Conservation (phyloP, 2,888 invertebrate species). For the Drosophila borealis region DNA sequence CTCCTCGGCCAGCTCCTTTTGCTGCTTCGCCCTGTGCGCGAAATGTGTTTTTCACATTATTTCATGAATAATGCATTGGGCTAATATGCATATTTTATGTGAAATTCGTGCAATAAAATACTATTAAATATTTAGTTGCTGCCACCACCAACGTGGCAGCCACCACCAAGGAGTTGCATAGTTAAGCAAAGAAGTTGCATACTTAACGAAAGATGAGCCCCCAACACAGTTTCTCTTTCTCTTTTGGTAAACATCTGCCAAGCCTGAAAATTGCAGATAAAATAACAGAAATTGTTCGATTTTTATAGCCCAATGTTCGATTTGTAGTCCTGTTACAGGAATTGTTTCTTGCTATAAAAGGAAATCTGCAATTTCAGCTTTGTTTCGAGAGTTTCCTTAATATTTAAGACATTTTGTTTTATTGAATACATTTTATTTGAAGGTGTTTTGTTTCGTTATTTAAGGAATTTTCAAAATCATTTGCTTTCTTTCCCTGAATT, state of each 20-base stretch:
- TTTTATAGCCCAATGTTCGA: too few relatives aligned
- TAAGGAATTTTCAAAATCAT: too few relatives aligned
- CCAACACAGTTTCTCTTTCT: background rate
- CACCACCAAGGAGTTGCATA: slow-evolving; percentile 58
- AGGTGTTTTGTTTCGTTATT: too few relatives aligned
- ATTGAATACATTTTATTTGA: too few relatives aligned
- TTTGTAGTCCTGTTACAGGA: too few relatives aligned
- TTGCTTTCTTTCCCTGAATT: too few relatives aligned
- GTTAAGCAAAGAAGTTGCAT: slow-evolving; percentile 39
- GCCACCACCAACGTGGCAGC: slow-evolving; percentile 41
- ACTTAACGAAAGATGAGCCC: slow-evolving; percentile 33
- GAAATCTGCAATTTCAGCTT: too few relatives aligned
- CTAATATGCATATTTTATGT: slow-evolving; percentile 84
- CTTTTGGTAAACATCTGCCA: slow-evolving; percentile 7
- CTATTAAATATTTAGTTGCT: slow-evolving; percentile 84
- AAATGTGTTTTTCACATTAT: slow-evolving; percentile 82
- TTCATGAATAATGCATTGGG: slow-evolving; percentile 84
- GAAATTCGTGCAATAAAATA: slow-evolving; percentile 84
- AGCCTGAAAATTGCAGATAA: background rate
- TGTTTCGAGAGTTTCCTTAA: too few relatives aligned
- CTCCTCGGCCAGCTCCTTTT: slow-evolving; percentile 36
- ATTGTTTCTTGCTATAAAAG: too few relatives aligned
- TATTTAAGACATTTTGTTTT: too few relatives aligned
- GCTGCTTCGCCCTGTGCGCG: slow-evolving; percentile 58
- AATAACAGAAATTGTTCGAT: background rate